Base-by-base conservation (phyloP, 2,888 invertebrate species). In the Campopleginae sp. region DNA sequence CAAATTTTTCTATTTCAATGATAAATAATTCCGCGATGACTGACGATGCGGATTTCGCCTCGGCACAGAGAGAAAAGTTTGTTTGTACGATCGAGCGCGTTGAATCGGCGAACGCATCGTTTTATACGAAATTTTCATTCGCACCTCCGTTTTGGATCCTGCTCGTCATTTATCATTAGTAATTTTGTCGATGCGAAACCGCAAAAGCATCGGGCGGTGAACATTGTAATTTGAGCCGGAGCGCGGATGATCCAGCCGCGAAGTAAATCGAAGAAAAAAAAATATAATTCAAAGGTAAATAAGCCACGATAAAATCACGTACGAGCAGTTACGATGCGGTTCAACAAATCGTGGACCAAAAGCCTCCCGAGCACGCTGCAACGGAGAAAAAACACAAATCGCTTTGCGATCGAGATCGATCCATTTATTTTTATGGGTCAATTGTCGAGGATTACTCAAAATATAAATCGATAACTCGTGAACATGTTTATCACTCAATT, bases 131-230 rank as follows among this genome's bases (percentile, higher is more conserved):
- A 46, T 46, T 46, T 70, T 33, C 38, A 71, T 51, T 58, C 51
- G 54, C 54, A 54, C 23, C 23, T 23, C 38, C 38, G 23, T 23
- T 72, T 38, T 33, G 48, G 19, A 23, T 54, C 14, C 23, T 33
- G 72, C 42, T 42, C 48, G 46, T 33, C 5, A 10, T 27, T 31
- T 51, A 51, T 27, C 3, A 23, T 58, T 58, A 54, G 27, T 58
- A 12, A 79, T 58, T n/a, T n/a, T 1, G 70, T 63, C 76, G 65
- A 48, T 63, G 42, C 0, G 72, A 44, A 76, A 76, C 76, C 48
- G 76, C n/a, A 65, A 75, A 63, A 63, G 44, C 46, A 38, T 27
- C 27, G 58, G 27, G 27, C 58, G 58, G 17, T 51, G 48, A 5
- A 48, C 23, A 2, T 66, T 10, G 68, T 27, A 46, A 68, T 68